Evolutionary conservation across 2,888 invertebrate species (phyloP), one percentile per base, ranked within the genome.

Genomic region (Phymatocera aterrima): DNA sequence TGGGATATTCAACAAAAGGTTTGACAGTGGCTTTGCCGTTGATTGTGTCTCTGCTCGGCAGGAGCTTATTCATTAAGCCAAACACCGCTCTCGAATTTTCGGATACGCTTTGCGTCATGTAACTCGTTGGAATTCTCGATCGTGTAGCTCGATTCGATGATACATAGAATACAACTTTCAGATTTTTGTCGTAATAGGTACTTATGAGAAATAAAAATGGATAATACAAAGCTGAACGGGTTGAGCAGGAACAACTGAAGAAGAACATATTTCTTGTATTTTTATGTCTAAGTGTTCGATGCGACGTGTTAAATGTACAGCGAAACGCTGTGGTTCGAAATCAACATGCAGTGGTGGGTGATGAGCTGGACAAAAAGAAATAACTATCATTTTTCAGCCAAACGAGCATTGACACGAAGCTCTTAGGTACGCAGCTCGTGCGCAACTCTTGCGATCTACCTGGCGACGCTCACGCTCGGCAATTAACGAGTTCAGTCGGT

Each of bases 351-450:
- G 72, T 18, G 12, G 3, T 5, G 18, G 51, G 51, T 72, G 51
- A n/a, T 3, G 72, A 48, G 51, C 6, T 10, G 51, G 21, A 51
- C 3, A 72, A 72, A 34, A 21, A 51, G 6, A 31, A 18, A 31
- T 24, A 51, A 72, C n/a, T 15, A 72, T 72, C 28, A 43, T 72
- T 72, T 34, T 51, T 34, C 72, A 51, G 34, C 48, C 48, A 34
- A 51, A 72, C 72, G 48, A 72, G 31, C 72, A 72, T 72, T 72
- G 72, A 72, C 72, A 72, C 51, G 72, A 43, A 72, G 48, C 72
- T 72, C 51, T n/a, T n/a, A n/a, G n/a, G 72, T 72, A 72, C 72
- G 72, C 48, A 72, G 72, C 72, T 72, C 72, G 72, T 72, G 72
- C 72, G 72, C 72, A 48, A 72, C 72, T 72, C 72, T 72, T 72